A percentile compares a stretch with the other conserved stretches of the same genome.
phyloP scores from a whole-genome alignment of 2,113 vertebrate genomes.

The Vombatus ursinus region DNA sequence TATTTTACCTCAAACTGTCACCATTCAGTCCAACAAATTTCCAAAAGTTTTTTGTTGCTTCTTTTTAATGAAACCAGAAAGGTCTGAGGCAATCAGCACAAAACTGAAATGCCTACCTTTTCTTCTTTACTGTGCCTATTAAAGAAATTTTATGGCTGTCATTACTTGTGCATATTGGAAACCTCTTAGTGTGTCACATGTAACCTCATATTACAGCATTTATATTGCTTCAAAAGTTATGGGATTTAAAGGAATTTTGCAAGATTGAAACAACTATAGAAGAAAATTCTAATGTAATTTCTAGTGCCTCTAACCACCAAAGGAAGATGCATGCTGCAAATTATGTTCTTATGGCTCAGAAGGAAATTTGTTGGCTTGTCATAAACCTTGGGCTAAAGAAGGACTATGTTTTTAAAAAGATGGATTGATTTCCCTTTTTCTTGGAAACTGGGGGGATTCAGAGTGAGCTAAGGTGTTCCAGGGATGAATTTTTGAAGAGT shows the following conservation, averaged over 20 bases:
- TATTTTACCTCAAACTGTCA: background rate
- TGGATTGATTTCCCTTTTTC: background rate
- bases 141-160: constrained; percentile 53
- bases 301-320: background rate
- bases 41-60: background rate
- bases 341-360: background rate
- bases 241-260: constrained; percentile 36
- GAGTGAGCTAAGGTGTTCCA: background rate
- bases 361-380: background rate
- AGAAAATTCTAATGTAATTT: constrained; percentile 16
- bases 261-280: constrained; percentile 49
- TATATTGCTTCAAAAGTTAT: constrained; percentile 39
- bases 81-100: constrained; percentile 38
- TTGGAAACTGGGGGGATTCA: background rate
- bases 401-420: background rate
- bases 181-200: constrained; percentile 34
- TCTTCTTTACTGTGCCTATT: constrained; percentile 18
- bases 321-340: constrained; percentile 13
- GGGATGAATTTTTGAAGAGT: background rate
- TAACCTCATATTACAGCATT: constrained; percentile 43
- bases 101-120: constrained; percentile 21
- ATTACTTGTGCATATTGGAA: constrained; percentile 18
- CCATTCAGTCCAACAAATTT: background rate
- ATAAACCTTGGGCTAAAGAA: background rate
- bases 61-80: background rate